Conservation (phyloP, 2,888 invertebrate genomes). For the Empis stercorea region DNA sequence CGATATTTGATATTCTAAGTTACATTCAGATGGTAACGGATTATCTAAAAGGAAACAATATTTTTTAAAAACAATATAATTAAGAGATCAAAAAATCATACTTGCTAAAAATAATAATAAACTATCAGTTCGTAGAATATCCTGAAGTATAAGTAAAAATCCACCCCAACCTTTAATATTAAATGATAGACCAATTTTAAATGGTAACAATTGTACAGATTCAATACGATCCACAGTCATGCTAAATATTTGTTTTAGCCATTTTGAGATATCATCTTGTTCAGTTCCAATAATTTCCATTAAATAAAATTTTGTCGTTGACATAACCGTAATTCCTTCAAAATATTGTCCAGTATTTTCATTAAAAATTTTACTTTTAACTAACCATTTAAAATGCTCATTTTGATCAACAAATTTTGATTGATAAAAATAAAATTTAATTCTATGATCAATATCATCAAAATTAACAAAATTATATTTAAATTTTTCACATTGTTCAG, state of each 20-base stretch:
- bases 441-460: conserved; percentile 42
- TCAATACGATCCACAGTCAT: conserved; percentile 38
- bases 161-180: conserved; percentile 34
- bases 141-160: conserved; percentile 37
- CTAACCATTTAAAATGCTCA: conserved; percentile 41
- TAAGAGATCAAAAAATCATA: conserved; percentile 17
- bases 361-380: conserved; percentile 38
- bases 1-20: conserved; percentile 29
- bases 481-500: conserved; percentile 24
- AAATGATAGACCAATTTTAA: conserved; percentile 41
- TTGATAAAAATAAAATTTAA: conserved; percentile 44
- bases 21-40: conserved; percentile 34
- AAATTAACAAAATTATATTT: conserved; percentile 44
- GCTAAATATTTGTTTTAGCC: conserved; percentile 39
- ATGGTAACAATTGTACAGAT: conserved; percentile 40
- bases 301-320: conserved; percentile 40
- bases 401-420: conserved; percentile 41
- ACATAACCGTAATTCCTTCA: conserved; percentile 40
- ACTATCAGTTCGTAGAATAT: conserved; percentile 40
- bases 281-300: conserved; percentile 38
- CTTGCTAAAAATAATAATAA: conserved; percentile 39
- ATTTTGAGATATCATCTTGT: conserved; percentile 41
- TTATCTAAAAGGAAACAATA: conserved; percentile 28
- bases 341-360: conserved; percentile 29
- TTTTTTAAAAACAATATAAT: not conserved